Conservation (phyloP, 2,113 vertebrate species). For the Hyla sarda region DNA sequence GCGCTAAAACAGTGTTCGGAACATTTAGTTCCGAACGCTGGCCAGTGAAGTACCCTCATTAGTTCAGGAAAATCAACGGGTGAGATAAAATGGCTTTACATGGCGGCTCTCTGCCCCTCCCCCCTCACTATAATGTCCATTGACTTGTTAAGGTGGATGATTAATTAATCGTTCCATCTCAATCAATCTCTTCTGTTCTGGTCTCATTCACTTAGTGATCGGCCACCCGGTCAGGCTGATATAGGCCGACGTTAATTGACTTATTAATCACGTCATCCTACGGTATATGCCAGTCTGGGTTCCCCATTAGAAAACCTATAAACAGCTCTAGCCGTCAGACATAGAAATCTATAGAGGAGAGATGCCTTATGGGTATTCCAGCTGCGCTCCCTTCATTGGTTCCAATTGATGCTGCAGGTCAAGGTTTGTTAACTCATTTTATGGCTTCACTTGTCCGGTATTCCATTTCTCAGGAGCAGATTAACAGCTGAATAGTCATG, state of each 20-base stretch:
- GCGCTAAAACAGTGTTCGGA: no score
- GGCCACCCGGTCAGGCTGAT: background rate
- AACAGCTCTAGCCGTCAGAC: background rate
- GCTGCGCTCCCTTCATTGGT: background rate
- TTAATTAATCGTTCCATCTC: background rate
- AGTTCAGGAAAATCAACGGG: background rate
- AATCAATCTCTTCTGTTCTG: slow-evolving; percentile 2
- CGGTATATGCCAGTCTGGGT: background rate
- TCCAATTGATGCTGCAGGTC: background rate
- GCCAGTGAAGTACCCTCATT: no score
- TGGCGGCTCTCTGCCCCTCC: background rate
- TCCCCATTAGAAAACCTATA: background rate
- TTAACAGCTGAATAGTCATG: background rate
- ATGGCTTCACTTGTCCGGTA: background rate
- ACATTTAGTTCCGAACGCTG: no score
- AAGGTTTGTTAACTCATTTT: slow-evolving; percentile 23
- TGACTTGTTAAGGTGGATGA: background rate
- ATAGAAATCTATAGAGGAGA: background rate
- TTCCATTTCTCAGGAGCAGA: background rate
- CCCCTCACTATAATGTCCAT: background rate
- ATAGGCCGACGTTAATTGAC: background rate
- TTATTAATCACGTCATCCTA: background rate
- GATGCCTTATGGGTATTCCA: background rate
- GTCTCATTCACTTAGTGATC: background rate
- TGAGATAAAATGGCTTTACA: background rate